Percentiles rank a stretch among this genome's conserved stretches.
Evolutionary conservation across 2,113 vertebrate species (phyloP).

Genomic region (Nasalis larvatus): DNA sequence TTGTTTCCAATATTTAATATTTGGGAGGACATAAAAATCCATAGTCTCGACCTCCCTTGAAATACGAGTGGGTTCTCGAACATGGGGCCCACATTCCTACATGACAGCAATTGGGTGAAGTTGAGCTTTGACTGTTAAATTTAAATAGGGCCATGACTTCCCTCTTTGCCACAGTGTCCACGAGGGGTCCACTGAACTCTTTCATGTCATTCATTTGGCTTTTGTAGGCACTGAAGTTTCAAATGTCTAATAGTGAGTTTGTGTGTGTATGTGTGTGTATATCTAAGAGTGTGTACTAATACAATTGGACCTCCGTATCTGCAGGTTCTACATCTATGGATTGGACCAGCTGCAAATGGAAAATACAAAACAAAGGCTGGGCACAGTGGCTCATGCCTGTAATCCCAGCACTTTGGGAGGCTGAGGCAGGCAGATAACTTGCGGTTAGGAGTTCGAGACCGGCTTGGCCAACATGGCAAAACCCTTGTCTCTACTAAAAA

Average conservation of each 20-base stretch:
- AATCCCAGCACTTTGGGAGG: too few species aligned
- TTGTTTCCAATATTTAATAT: conserved; percentile 19
- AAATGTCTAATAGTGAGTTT: neutral
- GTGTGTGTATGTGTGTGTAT: neutral
- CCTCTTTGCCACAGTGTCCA: neutral
- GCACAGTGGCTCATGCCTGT: too few species aligned
- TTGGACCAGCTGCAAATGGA: neutral
- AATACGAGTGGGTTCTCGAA: neutral
- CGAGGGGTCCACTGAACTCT: neutral
- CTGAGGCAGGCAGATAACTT: too few species aligned
- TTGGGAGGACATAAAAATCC: neutral
- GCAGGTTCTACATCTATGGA: neutral
- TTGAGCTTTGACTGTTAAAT: neutral
- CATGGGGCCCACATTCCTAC: neutral
- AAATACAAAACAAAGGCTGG: neutral
- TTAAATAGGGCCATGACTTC: neutral
- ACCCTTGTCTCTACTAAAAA: too few species aligned
- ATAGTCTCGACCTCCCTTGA: neutral
- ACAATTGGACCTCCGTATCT: neutral
- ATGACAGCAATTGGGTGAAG: neutral
- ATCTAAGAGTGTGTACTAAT: neutral
- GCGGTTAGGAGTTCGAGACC: too few species aligned
- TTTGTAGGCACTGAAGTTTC: neutral
- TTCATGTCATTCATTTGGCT: neutral
- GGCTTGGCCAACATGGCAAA: too few species aligned